Base-by-base conservation (phyloP, 2,888 invertebrate species). In the Tillus elongatus region DNA sequence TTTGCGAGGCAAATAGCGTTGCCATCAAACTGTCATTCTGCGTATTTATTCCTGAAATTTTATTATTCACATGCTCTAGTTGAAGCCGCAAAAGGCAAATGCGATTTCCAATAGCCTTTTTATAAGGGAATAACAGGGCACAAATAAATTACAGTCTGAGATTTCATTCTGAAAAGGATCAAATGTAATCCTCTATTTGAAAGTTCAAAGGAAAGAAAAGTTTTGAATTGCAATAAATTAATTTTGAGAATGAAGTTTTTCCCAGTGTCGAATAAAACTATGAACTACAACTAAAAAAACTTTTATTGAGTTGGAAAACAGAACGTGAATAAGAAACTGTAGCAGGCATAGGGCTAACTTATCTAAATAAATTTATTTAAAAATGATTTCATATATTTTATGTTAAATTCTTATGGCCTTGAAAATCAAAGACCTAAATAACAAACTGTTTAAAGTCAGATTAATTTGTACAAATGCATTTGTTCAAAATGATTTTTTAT, bases 31-130 rank as follows among this genome's bases (percentile, higher is more conserved):
- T n/a, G 24, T 19, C 24, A 19, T 8, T n/a, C 24, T 19, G 24
- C 41, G 40, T 42, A 44, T 45, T 47, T 47, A 47, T 45, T 44
- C 30, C 35, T 24, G 36, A 41, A 44, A 47, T 47, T 45, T 45
- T 47, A 47, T 47, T 47, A 47, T 45, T 44, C 39, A 35, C 37
- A 30, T 33, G 43, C 42, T 42, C 39, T 41, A 42, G 33, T 41
- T 41, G 33, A 41, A 31, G 35, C 41, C 41, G 41, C 44, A 45
- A 41, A 35, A 44, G 42, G 41, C 40, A 40, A 47, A 47, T 43
- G 32, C 33, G 45, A 42, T 33, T 33, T n/a, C 24, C 6, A 19
- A n/a, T n/a, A 19, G n/a, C n/a, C n/a, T n/a, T n/a, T n/a, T n/a
- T n/a, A n/a, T n/a, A n/a, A n/a, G n/a, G n/a, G 24, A n/a, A 19